A percentile compares a stretch with the other conserved stretches of the same genome.
phyloP scores from a whole-genome alignment of 2,113 vertebrate genomes.

The Varanus salvator region DNA sequence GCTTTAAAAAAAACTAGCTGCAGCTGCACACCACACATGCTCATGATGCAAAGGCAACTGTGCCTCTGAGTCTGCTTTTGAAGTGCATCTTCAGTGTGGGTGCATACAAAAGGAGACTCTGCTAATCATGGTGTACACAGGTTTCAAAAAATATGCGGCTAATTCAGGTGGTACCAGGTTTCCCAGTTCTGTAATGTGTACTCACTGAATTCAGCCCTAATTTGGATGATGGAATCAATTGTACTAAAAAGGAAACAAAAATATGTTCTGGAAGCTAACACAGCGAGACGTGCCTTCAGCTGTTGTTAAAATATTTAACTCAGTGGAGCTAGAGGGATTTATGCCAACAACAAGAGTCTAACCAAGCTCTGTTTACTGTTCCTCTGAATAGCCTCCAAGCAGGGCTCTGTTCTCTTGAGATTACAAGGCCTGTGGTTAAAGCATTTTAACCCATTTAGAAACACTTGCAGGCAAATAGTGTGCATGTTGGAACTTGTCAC shows the following conservation, averaged over 20 bases:
- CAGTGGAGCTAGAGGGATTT: not conserved
- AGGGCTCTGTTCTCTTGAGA: not conserved
- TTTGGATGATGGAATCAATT: not conserved
- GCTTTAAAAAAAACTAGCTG: not conserved
- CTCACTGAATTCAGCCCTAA: not conserved
- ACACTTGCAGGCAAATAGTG: conserved; percentile 35
- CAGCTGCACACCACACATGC: no score
- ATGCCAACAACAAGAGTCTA: not conserved
- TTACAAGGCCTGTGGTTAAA: conserved; percentile 31
- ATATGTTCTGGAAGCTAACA: conserved; percentile 5
- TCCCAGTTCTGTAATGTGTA: not conserved
- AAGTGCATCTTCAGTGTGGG: not conserved
- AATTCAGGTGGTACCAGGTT: not conserved
- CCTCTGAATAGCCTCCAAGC: conserved; percentile 6
- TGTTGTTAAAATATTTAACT: not conserved
- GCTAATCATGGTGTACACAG: not conserved
- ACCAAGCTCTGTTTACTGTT: conserved; percentile 6
- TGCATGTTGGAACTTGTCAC: conserved; percentile 33
- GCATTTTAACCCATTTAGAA: conserved; percentile 40
- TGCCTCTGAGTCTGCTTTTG: not conserved
- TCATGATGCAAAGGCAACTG: not conserved
- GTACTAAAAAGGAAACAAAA: not conserved
- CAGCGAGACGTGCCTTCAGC: conserved; percentile 9
- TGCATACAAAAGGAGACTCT: not conserved
- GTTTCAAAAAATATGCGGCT: not conserved